Evolutionary conservation across 2,113 vertebrate species (phyloP).

Genomic region (Dicrurus megarhynchus): DNA sequence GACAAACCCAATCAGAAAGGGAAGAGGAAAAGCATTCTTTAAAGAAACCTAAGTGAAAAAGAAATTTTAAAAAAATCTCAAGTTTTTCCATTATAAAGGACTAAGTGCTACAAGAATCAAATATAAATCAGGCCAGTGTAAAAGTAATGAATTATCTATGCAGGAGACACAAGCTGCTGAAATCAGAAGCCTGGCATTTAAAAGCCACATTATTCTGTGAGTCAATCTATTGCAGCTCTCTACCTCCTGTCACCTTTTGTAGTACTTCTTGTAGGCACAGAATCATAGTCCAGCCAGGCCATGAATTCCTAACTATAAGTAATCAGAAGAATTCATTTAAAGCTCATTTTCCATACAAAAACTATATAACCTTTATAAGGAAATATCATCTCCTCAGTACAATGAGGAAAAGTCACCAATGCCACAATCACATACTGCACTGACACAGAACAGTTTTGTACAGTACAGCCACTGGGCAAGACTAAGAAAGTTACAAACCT

Average conservation of each 20-base stretch:
- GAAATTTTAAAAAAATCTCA: accelerated
- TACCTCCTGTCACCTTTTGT: not conserved
- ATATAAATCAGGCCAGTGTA: not conserved
- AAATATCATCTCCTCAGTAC: not conserved
- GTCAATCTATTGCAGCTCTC: not conserved
- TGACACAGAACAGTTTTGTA: not conserved
- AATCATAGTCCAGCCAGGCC: not conserved
- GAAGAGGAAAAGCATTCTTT: not conserved
- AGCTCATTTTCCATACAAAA: not conserved
- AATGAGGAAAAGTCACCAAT: not conserved
- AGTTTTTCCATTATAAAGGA: not conserved
- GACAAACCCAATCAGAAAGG: not conserved
- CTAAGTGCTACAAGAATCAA: not conserved
- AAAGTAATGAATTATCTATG: not conserved
- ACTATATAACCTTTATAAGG: not conserved
- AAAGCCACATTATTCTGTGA: not conserved
- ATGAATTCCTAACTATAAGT: not conserved
- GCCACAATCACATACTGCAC: not conserved
- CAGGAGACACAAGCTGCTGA: not conserved
- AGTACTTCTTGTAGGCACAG: not conserved
- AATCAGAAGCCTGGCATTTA: not conserved
- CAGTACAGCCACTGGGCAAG: not conserved
- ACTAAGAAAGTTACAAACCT: not conserved
- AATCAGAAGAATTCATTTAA: not conserved
- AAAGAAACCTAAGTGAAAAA: not conserved